Conservation (phyloP, 1,140 invertebrate species). For the Leguminivora glycinivorella region DNA sequence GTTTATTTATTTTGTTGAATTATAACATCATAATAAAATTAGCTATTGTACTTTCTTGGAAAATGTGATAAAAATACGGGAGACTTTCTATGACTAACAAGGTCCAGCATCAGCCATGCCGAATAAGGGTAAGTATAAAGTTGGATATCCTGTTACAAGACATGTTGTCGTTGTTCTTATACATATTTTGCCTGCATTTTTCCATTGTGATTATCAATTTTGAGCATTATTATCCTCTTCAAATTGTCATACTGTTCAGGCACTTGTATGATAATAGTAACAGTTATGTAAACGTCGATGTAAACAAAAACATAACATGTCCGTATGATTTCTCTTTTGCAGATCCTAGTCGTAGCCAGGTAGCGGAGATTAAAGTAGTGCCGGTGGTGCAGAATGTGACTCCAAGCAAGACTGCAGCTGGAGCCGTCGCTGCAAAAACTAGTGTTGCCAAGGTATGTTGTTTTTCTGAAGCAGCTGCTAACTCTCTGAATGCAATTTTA, state of each 20-base stretch:
- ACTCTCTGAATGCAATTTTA: no score
- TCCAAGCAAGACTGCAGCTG: conserved; percentile 6
- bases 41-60: background rate
- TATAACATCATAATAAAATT: background rate
- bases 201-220: background rate
- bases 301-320: background rate
- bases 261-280: no score
- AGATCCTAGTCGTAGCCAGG: background rate
- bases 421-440: conserved; percentile 4
- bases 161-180: background rate
- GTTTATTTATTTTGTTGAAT: conserved; percentile 9
- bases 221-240: background rate
- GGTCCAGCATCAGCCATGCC: background rate
- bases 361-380: conserved; percentile 5
- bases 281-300: no score
- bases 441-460: conserved; percentile 14
- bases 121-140: background rate
- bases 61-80: background rate
- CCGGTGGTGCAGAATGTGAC: conserved; percentile 8
- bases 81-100: background rate
- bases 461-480: no score
- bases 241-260: no score
- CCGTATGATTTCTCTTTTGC: background rate
- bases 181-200: background rate
- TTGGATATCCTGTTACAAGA: background rate